Conservation (phyloP, 2,888 invertebrate genomes). For the Acronicta psi region DNA sequence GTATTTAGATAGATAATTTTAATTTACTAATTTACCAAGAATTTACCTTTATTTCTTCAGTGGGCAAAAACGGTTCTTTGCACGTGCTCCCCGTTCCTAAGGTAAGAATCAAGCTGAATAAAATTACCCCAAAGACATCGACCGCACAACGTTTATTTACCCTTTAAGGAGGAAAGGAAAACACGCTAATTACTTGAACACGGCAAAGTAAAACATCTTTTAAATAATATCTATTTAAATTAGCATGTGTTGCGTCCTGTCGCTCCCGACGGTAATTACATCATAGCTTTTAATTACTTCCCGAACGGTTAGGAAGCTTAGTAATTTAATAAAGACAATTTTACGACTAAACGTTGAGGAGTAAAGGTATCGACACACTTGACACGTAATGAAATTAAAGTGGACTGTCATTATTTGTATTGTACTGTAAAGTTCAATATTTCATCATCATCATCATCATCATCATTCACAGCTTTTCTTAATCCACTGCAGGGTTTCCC, state of each 20-base stretch:
- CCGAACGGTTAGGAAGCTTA: constrained; percentile 42
- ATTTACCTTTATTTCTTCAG: no score
- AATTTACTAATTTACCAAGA: no score
- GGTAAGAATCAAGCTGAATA: neutral
- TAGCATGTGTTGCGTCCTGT: constrained; percentile 46
- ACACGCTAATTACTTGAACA: constrained; percentile 46
- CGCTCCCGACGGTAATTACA: constrained; percentile 40
- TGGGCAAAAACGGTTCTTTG: no score
- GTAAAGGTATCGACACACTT: constrained; percentile 5
- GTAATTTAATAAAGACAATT: constrained; percentile 47
- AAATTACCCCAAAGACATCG: constrained; percentile 29
- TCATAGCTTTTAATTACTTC: constrained; percentile 50
- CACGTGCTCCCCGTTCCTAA: neutral
- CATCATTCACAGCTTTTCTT: no score
- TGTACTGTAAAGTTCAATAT: no score
- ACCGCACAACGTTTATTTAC: constrained; percentile 17
- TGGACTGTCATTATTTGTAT: no score
- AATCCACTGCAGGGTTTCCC: no score
- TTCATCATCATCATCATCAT: no score
- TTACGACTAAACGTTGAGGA: constrained; percentile 32
- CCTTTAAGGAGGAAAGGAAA: constrained; percentile 20
- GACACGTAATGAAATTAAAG: neutral
- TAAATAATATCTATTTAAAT: constrained; percentile 50
- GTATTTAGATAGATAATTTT: no score
- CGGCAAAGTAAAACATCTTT: constrained; percentile 45